These are phyloP conservation scores for Trichonephila inaurata DNA, from an alignment of 1,140 invertebrate genomes.

Conservation along the genomic window DNA sequence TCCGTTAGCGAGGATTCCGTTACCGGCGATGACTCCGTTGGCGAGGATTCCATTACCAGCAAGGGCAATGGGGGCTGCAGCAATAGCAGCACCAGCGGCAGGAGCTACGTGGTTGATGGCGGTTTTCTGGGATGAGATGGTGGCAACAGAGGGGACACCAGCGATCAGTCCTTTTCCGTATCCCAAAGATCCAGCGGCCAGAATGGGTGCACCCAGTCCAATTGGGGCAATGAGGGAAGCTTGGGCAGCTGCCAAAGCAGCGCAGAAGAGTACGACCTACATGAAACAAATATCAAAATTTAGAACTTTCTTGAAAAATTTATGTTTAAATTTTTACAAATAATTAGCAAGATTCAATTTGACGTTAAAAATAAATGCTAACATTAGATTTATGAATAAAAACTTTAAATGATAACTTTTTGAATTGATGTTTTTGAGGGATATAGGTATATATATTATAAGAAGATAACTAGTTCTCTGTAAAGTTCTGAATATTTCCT, in stretches of 20 bases:
- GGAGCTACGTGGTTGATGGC: conserved; percentile 24
- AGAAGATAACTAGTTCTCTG: no score
- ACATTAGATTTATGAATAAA: no score
- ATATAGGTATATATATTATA: no score
- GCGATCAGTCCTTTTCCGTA: not conserved
- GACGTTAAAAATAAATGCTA: not conserved
- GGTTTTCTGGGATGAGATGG: not conserved
- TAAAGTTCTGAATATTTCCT: no score
- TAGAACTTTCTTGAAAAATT: not conserved
- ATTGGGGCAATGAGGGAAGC: not conserved
- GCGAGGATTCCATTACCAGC: not conserved
- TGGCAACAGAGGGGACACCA: not conserved
- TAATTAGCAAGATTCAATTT: no score
- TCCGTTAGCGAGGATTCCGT: not conserved
- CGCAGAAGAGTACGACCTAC: not conserved
- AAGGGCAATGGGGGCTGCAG: not conserved
- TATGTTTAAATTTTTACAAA: not conserved
- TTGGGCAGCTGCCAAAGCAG: not conserved
- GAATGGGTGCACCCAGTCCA: not conserved
- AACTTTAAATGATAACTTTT: no score
- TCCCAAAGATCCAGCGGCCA: not conserved
- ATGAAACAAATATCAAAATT: not conserved
- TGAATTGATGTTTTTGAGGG: no score
- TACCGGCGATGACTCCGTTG: not conserved
- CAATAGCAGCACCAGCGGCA: not conserved